phyloP scores from a whole-genome alignment of 1,140 invertebrate genomes.

The Augochlora pura region DNA sequence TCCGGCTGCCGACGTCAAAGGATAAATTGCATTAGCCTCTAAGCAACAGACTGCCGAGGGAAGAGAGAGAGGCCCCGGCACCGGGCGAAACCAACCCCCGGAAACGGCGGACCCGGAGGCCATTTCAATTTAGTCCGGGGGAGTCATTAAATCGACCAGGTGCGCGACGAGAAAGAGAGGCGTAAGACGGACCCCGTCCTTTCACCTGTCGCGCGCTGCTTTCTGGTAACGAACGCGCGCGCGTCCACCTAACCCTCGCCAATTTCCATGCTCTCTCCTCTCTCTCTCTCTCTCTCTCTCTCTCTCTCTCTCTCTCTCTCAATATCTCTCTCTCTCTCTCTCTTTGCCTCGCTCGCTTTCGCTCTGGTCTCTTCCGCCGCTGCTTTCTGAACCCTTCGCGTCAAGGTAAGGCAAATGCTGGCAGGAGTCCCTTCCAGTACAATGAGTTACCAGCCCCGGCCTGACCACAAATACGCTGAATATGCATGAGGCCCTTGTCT shows the following conservation, averaged over 20 bases:
- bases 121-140: slow-evolving; percentile 36
- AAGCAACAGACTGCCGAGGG: too few relatives aligned
- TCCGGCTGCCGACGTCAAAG: slow-evolving; percentile 7
- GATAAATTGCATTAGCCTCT: not conserved
- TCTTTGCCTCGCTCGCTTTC: too few relatives aligned
- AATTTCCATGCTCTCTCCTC: slow-evolving; percentile 62
- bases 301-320: too few relatives aligned
- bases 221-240: slow-evolving; percentile 54
- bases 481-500: slow-evolving; percentile 72
- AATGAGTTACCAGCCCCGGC: slow-evolving; percentile 70
- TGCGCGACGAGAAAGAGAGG: slow-evolving; percentile 39
- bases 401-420: slow-evolving; percentile 45
- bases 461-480: slow-evolving; percentile 75
- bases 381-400: slow-evolving; percentile 1
- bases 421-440: slow-evolving; percentile 57
- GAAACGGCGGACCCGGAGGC: slow-evolving; percentile 43
- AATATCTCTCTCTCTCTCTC: too few relatives aligned
- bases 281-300: too few relatives aligned
- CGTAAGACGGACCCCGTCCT: slow-evolving; percentile 32
- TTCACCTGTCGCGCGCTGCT: slow-evolving; percentile 57
- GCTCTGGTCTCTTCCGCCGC: too few relatives aligned
- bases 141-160: slow-evolving; percentile 60
- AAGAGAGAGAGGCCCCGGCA: not conserved
- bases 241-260: slow-evolving; percentile 56
- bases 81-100: slow-evolving; percentile 4